phyloP scores from a whole-genome alignment of 2,888 invertebrate species.

The Nowickia ferox region DNA sequence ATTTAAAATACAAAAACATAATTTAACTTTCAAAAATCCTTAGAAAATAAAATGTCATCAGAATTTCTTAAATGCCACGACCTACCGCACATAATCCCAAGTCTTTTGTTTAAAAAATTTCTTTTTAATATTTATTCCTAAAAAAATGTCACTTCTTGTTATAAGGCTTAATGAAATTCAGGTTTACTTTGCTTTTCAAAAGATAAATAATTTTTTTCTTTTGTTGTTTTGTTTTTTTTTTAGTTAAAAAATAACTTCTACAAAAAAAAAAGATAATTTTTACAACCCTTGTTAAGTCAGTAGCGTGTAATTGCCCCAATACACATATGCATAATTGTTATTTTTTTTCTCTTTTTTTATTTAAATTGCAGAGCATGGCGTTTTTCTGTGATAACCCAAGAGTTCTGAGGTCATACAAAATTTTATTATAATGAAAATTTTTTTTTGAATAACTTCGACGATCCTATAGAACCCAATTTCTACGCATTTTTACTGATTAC shows the following conservation, averaged over 20 bases:
- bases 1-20: slow-evolving; percentile 33
- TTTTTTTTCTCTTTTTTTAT: slow-evolving; percentile 1
- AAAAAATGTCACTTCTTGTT: slow-evolving; percentile 42
- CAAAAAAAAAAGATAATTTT: neutral
- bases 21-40: slow-evolving; percentile 38
- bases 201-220: neutral
- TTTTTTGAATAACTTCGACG: no score
- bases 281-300: slow-evolving; percentile 42
- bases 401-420: neutral
- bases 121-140: slow-evolving; percentile 2
- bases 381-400: neutral
- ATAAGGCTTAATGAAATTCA: slow-evolving; percentile 43
- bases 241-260: neutral
- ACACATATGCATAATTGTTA: slow-evolving; percentile 30
- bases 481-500: no score
- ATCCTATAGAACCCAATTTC: no score
- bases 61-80: slow-evolving; percentile 32
- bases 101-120: slow-evolving; percentile 11
- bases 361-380: neutral
- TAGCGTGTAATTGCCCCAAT: slow-evolving; percentile 56
- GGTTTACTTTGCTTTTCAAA: slow-evolving; percentile 4
- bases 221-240: slow-evolving; percentile 1
- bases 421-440: neutral
- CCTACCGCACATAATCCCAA: slow-evolving; percentile 61
- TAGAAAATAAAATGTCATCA: slow-evolving; percentile 53